Base-by-base conservation (phyloP, 2,797 vertebrate species). In the Oceanodroma leucorhoa region DNA sequence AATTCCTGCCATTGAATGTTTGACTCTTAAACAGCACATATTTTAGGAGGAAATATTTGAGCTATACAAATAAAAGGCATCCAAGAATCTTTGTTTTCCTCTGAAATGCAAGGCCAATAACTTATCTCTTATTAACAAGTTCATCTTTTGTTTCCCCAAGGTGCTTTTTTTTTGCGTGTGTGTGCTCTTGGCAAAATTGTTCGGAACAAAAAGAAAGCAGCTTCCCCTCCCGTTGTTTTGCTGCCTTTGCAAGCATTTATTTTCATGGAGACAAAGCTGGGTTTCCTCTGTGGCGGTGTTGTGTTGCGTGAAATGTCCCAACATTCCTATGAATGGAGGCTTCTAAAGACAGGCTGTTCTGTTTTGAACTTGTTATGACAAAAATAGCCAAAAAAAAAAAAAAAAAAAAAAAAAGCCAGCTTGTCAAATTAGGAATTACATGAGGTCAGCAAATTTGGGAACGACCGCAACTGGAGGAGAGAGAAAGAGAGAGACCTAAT, bases 391-490 rank as follows among this genome's bases (percentile, higher is more conserved):
- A 71, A 73, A 77, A 69, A 43, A 24, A 40, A 54, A 73, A 77
- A 69, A 43, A 24, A 40, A 54, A 48, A 66, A 36, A 36, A 36
- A 36, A 36, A 48, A 66, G 78, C 66, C 83, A 85, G 89, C 89
- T 95, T 91, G 87, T 96, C 89, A 81, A 93, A 93, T 97, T 96
- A 94, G 89, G 96, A 97, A 96, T 93, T 94, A 94, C 90, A 88
- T 80, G 94, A 94, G 87, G 86, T 97, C 96, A 97, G 97, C 96
- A 97, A 95, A 96, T 96, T 94, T 95, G 73, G 87, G 87, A 89
- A 91, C 61, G 60, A 67, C 26, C 60, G 6, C 89, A 48, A 88
- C 69, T 72, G 92, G 89, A 93, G 79, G 93, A 87, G 83, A 86
- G 72, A 93, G 84, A 93, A 30, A 43, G 80, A 87, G 88, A 93